Conservation (phyloP, 2,888 invertebrate species). For the Drosophila merina region DNA sequence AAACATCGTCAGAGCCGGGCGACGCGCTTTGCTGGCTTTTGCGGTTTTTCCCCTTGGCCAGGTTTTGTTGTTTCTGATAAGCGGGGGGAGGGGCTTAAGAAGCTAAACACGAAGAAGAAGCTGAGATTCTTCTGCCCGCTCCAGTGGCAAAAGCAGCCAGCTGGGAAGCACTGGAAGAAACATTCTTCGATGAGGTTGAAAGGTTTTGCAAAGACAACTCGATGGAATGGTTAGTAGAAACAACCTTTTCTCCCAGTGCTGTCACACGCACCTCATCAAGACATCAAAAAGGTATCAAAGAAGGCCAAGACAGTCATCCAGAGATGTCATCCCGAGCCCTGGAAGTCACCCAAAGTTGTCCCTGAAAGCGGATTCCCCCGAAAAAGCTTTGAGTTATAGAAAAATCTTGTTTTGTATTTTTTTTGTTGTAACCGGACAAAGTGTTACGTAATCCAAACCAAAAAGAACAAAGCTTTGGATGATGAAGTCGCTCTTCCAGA, state of each 20-base stretch:
- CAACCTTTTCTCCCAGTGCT: not conserved
- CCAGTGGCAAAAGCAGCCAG: conserved; percentile 5
- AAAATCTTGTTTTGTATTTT: too few relatives aligned
- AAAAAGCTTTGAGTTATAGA: too few relatives aligned
- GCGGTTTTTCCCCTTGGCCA: conserved; percentile 34
- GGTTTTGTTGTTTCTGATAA: conserved; percentile 21
- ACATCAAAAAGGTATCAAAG: conserved; percentile 1
- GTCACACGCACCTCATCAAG: not conserved
- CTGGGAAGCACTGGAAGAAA: not conserved
- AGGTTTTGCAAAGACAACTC: too few relatives aligned
- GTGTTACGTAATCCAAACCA: too few relatives aligned
- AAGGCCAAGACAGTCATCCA: not conserved
- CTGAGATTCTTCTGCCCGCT: not conserved
- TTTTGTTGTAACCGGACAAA: too few relatives aligned
- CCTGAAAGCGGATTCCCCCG: too few relatives aligned
- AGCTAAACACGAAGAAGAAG: not conserved
- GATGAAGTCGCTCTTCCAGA: too few relatives aligned
- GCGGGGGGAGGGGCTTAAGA: not conserved
- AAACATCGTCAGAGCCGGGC: conserved; percentile 14
- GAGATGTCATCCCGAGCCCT: too few relatives aligned
- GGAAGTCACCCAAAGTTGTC: too few relatives aligned
- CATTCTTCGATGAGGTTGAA: not conserved
- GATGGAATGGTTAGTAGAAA: too few relatives aligned
- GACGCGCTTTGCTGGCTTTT: conserved; percentile 51
- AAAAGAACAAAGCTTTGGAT: too few relatives aligned